Evolutionary conservation across 2,888 invertebrate species (phyloP), one percentile per base, ranked within the genome.

Genomic region (Coecobrya sp.): DNA sequence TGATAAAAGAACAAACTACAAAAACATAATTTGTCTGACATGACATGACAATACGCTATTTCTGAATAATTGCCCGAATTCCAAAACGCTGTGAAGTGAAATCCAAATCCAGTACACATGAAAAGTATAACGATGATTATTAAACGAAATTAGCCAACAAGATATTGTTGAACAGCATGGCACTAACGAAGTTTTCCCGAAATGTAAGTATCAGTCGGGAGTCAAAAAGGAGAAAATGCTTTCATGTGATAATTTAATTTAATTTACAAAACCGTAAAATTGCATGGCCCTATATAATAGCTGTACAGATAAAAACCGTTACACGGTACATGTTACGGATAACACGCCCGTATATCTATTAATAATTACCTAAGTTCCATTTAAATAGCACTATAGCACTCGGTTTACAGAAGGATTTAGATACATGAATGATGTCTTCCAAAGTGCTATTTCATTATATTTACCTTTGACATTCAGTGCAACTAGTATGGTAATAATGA

Each of bases 11-110:
- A 19, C 7, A 42, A 42, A n/a, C 19, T 73, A 76, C 49, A 76
- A 25, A 76, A 76, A 49, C 27, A 25, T 49, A 45, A 76, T 76
- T 76, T 76, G 45, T 45, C 76, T 76, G 49, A 25, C 49, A 76
- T 76, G 76, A 76, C 76, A 30, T 45, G 42, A 25, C 25, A 49
- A 19, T 13, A 0, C 7, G 45, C 30, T 27, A 36, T 70, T 36
- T 76, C 22, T 13, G 25, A 76, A 36, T 70, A 13, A 36, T 36
- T 13, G 16, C 16, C 49, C 76, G 22, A 49, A 76, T 76, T 76
- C 49, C 22, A 76, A 25, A 76, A 45, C 16, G 42, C n/a, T 42
- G 1, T n/a, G 19, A 25, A 22, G 16, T 49, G 19, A 13, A 76
- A n/a, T 22, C 19, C n/a, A 25, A 30, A 5, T 25, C 4, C 27